Evolutionary conservation across 2,888 invertebrate genomes (phyloP).

Genomic region (Phyllotreta striolata): DNA sequence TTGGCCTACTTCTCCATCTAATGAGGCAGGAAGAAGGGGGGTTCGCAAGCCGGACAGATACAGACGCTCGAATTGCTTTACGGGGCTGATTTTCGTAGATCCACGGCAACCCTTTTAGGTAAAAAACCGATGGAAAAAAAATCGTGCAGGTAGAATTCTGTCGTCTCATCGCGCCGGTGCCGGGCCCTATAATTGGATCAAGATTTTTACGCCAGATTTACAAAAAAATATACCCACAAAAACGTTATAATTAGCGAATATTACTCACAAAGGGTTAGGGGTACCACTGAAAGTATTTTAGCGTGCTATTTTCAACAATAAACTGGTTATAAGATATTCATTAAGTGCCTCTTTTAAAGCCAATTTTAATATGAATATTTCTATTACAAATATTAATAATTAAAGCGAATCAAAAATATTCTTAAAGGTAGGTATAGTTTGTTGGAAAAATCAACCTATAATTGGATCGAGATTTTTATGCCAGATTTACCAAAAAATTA

Average conservation of each 20-base stretch:
- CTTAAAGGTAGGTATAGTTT: neutral
- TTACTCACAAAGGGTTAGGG: too few species aligned
- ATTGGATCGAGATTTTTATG: conserved; percentile 2
- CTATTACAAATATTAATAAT: neutral
- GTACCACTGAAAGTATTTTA: too few species aligned
- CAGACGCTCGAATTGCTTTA: conserved; percentile 55
- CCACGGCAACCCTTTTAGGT: conserved; percentile 28
- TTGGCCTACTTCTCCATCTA: conserved; percentile 54
- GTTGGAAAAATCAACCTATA: neutral
- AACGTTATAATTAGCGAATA: too few species aligned
- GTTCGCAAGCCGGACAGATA: conserved; percentile 42
- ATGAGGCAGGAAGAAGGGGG: conserved; percentile 52
- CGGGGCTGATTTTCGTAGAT: conserved; percentile 38
- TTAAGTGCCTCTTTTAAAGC: too few species aligned
- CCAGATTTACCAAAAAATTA: neutral
- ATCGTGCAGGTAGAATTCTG: conserved; percentile 10
- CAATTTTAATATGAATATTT: too few species aligned
- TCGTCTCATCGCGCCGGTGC: neutral
- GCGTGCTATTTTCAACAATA: too few species aligned
- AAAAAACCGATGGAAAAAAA: conserved; percentile 12
- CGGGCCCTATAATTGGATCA: neutral
- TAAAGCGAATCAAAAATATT: neutral
- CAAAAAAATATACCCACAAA: too few species aligned
- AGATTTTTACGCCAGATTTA: conserved; percentile 1
- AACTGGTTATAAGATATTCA: neutral